Evolutionary conservation across 1,140 invertebrate genomes (phyloP).

Genomic region (Fopius arisanus): DNA sequence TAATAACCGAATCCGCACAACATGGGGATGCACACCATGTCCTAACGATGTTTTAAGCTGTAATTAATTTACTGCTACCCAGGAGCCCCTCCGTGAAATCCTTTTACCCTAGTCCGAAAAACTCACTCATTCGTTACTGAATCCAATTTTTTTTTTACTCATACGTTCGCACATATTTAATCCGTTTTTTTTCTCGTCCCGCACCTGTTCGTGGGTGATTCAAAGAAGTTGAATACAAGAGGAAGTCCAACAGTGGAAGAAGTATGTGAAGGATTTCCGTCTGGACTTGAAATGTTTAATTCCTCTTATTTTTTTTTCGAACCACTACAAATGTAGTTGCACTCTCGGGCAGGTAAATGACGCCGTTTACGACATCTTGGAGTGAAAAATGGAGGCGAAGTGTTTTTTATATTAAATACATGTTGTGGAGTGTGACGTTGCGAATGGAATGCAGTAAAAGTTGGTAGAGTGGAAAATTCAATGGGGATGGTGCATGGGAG

Average conservation of each 20-base stretch:
- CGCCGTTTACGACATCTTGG: neutral
- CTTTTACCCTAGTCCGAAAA: conserved; percentile 27
- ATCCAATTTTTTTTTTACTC: conserved; percentile 26
- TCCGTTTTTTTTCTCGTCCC: neutral
- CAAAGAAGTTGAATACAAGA: neutral
- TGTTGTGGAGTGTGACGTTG: neutral
- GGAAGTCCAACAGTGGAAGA: neutral
- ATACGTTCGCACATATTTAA: neutral
- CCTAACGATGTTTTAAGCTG: conserved; percentile 60
- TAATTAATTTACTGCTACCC: conserved; percentile 56
- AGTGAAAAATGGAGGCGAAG: neutral
- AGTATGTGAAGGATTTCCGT: neutral
- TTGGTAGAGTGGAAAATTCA: neutral
- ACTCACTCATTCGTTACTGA: conserved; percentile 19
- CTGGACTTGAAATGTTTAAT: neutral
- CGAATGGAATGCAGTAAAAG: conserved; percentile 4
- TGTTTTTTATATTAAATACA: neutral
- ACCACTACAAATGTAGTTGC: too few relatives aligned
- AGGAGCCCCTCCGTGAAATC: conserved; percentile 23
- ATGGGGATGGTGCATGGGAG: conserved; percentile 21
- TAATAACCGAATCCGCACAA: conserved; percentile 54
- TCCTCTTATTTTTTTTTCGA: neutral
- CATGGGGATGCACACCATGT: conserved; percentile 13
- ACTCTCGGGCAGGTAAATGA: neutral
- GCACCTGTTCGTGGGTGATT: neutral